Evolutionary conservation across 2,888 invertebrate genomes (phyloP), one percentile per base, ranked within the genome.

Genomic region (Clanis bilineata): DNA sequence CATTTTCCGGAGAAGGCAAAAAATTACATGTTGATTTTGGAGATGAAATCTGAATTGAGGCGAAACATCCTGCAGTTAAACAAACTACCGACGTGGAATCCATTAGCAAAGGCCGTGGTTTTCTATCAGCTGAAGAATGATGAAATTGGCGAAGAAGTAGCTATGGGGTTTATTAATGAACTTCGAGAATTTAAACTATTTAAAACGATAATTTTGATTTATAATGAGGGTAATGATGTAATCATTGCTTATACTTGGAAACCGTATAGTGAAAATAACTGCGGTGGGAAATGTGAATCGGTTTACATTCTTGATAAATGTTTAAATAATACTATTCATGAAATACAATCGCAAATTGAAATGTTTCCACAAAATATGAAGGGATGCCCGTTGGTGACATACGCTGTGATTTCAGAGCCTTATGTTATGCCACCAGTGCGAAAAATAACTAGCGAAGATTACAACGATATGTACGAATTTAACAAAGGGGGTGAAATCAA

Each of bases 1-100:
- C 92, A 92, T 80, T 93, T 93, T 66, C 91, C 88, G 18, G 93
- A 93, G 79, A 92, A 90, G 80, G 93, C 93, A 61, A 92, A 93
- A 81, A 93, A 93, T 83, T 93, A 93, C 78, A 88, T 93, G 89
- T 80, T 93, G 80, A 87, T 93, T 80, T 81, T 93, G 65, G 91
- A 93, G 77, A 85, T 89, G 64, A 88, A 88, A 80, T 79, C 82
- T 47, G 92, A 93, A 71, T 76, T 93, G 44, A 80, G 73, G 65
- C 82, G 88, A 69, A 89, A 92, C 76, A 90, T 93, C 75, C 70
- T 86, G 64, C 90, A 91, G 73, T 75, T 93, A 66, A 88, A 87
- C 65, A 88, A 85, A 73, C 79, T 93, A 60, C 93, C 93, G 9
- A 88, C 91, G 65, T 93, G 93, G 92, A 93, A 93, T 77, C 93